Conservation (phyloP, 2,888 invertebrate genomes). For the Chaitophorus viminalis region DNA sequence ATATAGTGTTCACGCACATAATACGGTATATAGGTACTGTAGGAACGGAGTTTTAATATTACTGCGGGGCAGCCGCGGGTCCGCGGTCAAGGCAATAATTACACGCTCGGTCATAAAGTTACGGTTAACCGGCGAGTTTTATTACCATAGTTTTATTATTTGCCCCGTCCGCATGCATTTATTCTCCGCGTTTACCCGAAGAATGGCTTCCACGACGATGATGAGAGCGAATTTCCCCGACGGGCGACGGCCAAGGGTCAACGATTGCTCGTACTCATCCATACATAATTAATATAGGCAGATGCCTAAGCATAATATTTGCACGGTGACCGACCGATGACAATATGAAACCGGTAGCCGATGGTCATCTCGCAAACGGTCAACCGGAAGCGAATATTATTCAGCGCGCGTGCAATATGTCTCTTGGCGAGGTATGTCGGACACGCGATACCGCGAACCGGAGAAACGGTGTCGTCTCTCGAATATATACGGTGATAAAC, state of each 20-base stretch:
- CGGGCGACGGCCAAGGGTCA: not conserved
- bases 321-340: too few species aligned
- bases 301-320: too few species aligned
- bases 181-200: too few species aligned
- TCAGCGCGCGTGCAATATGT: slow-evolving; percentile 5
- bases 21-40: too few species aligned
- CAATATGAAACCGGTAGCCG: slow-evolving; percentile 13
- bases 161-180: not conserved
- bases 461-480: not conserved
- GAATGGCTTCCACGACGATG: not conserved
- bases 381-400: slow-evolving; percentile 13
- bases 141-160: slow-evolving; percentile 14
- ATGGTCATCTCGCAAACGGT: not conserved
- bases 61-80: not conserved
- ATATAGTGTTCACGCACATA: too few species aligned
- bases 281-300: too few species aligned
- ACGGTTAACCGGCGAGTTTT: slow-evolving; percentile 23
- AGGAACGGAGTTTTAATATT: not conserved
- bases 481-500: not conserved
- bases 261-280: not conserved
- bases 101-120: slow-evolving; percentile 4
- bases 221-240: not conserved
- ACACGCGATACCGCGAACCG: slow-evolving; percentile 18
- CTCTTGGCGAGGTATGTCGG: not conserved
- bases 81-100: not conserved